Conservation (phyloP, 2,888 invertebrate genomes). For the Ectemnius lituratus region DNA sequence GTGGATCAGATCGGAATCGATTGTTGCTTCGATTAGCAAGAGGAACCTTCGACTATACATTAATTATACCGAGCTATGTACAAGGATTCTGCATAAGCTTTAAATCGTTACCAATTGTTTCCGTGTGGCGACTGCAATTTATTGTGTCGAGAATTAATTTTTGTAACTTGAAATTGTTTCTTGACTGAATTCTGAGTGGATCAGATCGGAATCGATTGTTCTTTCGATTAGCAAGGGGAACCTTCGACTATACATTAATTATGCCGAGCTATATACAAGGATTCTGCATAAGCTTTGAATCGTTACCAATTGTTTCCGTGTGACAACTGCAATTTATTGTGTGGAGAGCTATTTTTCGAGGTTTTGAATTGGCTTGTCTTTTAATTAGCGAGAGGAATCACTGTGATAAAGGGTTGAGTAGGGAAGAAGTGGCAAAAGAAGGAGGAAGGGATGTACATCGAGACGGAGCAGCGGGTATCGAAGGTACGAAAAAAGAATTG, state of each 20-base stretch:
- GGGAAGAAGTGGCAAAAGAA: constrained; percentile 12
- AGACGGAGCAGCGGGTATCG: constrained; percentile 12
- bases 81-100: constrained; percentile 11
- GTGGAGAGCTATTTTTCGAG: no score
- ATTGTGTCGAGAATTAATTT: no score
- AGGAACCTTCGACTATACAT: constrained; percentile 24
- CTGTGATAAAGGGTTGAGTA: background rate
- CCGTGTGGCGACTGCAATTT: no score
- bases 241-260: constrained; percentile 40
- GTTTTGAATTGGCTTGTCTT: no score
- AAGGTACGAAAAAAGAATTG: constrained; percentile 53
- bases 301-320: background rate
- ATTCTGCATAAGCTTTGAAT: constrained; percentile 20
- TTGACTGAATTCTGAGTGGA: no score
- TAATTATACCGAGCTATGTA: constrained; percentile 38
- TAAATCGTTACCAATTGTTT: constrained; percentile 19
- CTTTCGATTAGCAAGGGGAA: no score
- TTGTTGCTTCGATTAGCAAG: no score
- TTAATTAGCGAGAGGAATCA: no score
- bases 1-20: no score
- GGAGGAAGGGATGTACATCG: background rate
- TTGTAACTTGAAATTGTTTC: no score
- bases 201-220: no score
- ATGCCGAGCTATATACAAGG: constrained; percentile 24
- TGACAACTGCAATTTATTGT: no score